Evolutionary conservation across 2,888 invertebrate genomes (phyloP), one percentile per base, ranked within the genome.

Genomic region (Heteromyza rotundicornis): DNA sequence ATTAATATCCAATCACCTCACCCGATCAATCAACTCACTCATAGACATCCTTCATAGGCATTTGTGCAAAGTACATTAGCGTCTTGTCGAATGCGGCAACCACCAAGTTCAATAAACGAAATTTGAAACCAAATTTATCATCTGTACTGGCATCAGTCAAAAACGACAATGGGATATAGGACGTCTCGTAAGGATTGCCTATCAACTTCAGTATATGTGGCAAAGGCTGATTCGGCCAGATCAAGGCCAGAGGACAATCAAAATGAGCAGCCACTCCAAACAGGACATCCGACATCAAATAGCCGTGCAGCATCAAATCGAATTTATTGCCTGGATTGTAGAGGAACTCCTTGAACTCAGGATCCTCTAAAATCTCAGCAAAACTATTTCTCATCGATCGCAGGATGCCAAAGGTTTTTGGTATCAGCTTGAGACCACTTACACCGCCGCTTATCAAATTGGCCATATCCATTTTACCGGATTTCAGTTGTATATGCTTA

Each of bases 251-350:
- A 2, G 76, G 75, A 53, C 73, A 73, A n/a, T 74, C 67, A 49
- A 74, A 77, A 63, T 76, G 76, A 1, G 68, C 70, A 1, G 73
- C 73, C 24, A 75, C 36, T 1, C 76, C 76, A 14, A 75, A 57
- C 19, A 70, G 64, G 14, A 67, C 67, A n/a, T 76, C 73, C 56
- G 64, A 66, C 14, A 69, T 62, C 1, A 68, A 55, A 62, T 70
- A 73, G 3, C 74, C 77, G 10, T 69, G 50, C 3, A 75, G 35
- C 44, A 77, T 65, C 14, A 77, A 63, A 64, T 75, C 75, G 32
- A 73, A 77, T 27, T 69, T 62, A 47, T 70, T 69, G 14, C 27
- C 71, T 1, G 64, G 63, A 44, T 67, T 61, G 2, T 63, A 2
- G 36, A 76, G 57, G 2, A 75, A 57, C 2, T 64, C 60, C n/a